Evolutionary conservation across 2,888 invertebrate genomes (phyloP), one percentile per base, ranked within the genome.

Genomic region (Leptinotarsa peninsularis): DNA sequence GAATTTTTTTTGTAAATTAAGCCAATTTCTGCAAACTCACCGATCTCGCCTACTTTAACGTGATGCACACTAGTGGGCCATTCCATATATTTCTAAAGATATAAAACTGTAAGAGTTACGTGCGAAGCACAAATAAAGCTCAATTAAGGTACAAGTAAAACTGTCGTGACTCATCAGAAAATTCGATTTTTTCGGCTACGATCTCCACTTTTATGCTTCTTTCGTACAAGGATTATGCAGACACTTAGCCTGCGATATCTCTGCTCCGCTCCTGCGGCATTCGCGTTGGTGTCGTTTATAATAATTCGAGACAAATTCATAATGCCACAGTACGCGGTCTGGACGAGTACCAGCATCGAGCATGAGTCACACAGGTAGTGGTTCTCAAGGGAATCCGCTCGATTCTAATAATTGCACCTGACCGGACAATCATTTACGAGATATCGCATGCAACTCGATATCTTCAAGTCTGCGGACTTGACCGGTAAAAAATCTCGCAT

Each of bases 251-350:
- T 58, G 70, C 70, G 23, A 21, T 58, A 43, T 58, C 18, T 58
- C 49, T 4, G 49, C 17, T 70, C 21, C 17, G 23, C 3, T 70
- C 49, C 70, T 58, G 58, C 70, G 70, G 70, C 58, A 49, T 58
- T 13, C 49, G 56, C 49, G 70, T 58, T 54, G 70, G 70, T 70
- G 70, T 69, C 69, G 69, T 69, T 43, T 21, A 70, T 70, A 70
- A 70, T 70, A 70, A 70, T 70, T 70, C 56, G 70, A 70, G 58
- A 70, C 70, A 17, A 70, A 70, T 70, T 70, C 70, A 70, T 70
- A 70, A 70, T 70, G 56, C 60, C 70, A 58, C 43, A 60, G 33
- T 18, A 10, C 7, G 70, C 58, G 18, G 70, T 70, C 70, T 70
- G 56, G 54, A n/a, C 58, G 43, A 49, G 58, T 63, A 63, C 43